Conservation (phyloP, 2,888 invertebrate species). For the Venustoraphidia nigricollis region DNA sequence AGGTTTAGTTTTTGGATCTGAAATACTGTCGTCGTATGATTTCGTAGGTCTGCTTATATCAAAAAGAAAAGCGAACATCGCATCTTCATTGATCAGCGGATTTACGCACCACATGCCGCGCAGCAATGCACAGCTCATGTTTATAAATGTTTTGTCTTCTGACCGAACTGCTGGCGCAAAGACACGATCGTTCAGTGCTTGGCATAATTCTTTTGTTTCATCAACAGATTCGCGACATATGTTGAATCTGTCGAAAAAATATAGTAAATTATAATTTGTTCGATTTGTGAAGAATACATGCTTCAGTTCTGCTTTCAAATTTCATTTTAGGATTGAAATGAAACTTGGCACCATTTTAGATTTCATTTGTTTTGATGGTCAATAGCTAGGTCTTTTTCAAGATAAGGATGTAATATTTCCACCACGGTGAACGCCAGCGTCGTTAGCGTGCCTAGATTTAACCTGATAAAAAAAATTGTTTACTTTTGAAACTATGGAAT, state of each 20-base stretch:
- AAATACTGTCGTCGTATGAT: constrained; percentile 9
- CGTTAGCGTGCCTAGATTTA: too few species aligned
- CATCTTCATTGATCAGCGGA: constrained; percentile 40
- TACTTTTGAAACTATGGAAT: too few species aligned
- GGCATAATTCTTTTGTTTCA: constrained; percentile 46
- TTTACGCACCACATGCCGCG: constrained; percentile 54
- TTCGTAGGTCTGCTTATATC: constrained; percentile 9
- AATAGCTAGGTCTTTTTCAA: too few species aligned
- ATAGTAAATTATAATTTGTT: neutral
- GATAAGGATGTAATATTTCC: too few species aligned
- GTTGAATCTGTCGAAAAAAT: constrained; percentile 41
- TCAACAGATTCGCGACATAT: constrained; percentile 45
- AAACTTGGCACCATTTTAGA: too few species aligned
- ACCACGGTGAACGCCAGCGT: too few species aligned
- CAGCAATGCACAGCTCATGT: constrained; percentile 46
- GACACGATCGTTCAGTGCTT: constrained; percentile 38
- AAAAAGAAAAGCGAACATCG: constrained; percentile 32
- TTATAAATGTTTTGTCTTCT: constrained; percentile 43
- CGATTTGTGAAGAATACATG: neutral
- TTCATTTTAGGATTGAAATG: too few species aligned
- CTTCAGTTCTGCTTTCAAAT: too few species aligned
- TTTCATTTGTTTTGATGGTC: too few species aligned
- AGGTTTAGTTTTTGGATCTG: constrained; percentile 3
- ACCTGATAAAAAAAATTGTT: too few species aligned
- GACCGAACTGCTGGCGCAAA: constrained; percentile 43